Evolutionary conservation across 2,797 vertebrate genomes (phyloP).

Genomic region (Florisuga fusca): DNA sequence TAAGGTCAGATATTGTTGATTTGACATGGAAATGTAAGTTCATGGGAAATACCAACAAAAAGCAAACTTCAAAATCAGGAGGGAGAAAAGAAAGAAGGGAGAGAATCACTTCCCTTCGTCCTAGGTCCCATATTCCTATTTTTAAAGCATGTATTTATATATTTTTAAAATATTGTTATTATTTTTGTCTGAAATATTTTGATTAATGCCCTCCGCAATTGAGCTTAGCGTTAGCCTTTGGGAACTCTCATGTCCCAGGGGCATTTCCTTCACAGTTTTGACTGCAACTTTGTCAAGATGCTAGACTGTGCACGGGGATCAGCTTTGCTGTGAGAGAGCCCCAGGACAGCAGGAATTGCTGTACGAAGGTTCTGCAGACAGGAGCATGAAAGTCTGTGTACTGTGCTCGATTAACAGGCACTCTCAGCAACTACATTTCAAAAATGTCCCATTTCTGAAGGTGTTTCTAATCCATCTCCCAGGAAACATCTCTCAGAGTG

Average conservation of each 20-base stretch:
- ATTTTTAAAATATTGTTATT: not conserved
- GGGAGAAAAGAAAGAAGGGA: not conserved
- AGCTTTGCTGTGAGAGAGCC: not conserved
- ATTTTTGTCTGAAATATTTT: not conserved
- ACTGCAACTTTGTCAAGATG: not conserved
- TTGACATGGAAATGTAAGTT: not conserved
- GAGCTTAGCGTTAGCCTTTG: not conserved
- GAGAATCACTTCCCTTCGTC: not conserved
- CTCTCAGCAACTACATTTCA: not conserved
- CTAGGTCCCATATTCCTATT: not conserved
- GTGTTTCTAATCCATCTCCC: not conserved
- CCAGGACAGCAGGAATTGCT: not conserved
- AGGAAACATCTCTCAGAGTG: fast-evolving
- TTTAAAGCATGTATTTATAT: too few relatives aligned
- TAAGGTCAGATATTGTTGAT: not conserved
- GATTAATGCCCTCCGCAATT: not conserved
- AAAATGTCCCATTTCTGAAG: not conserved
- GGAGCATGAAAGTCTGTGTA: not conserved
- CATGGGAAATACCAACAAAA: not conserved
- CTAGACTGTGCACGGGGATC: not conserved
- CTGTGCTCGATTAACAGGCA: not conserved
- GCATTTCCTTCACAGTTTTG: not conserved
- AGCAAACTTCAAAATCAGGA: not conserved
- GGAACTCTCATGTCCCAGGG: not conserved
- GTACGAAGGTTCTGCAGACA: not conserved